Evolutionary conservation across 1,140 invertebrate species (phyloP), one percentile per base, ranked within the genome.

Genomic region (Helicoverpa armigera): DNA sequence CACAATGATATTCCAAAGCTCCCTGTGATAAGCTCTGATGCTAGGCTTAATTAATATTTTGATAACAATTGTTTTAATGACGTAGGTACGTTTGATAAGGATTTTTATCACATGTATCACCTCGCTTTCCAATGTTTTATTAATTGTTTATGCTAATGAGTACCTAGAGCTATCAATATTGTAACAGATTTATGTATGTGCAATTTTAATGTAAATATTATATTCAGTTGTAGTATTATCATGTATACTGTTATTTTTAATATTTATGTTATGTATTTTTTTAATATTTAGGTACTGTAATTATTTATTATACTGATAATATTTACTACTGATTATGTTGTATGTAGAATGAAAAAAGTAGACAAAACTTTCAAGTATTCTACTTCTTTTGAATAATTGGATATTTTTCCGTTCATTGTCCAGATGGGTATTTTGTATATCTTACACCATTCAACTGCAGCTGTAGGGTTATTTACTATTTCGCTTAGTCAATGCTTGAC

Each of bases 1-100:
- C 82, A 61, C 67, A 61, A 82, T 86, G 69, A 83, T 83, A 82
- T 87, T 87, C 85, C 83, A 88, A 88, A 88, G 86, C 81, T 83
- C 76, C 81, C 85, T 87, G 85, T 87, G 85, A 88, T 88, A 86
- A 83, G 72, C 50, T 79, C 79, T 51, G 73, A 31, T 80, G 31
- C 67, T 81, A 80, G 54, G 11, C 13, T 58, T 84, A 74, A 79
- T 81, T 82, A 79, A 72, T 43, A 43, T 48, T 35, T 77, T 51
- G 74, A 77, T 77, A 77, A 77, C 48, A 31, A 54, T 54, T 51
- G 18, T 50, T 51, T 29, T 63, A 76, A 65, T 65, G 61, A 67
- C 58, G 23, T 82, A 73, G 16, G 1, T 53, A 73, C 56, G 35
- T 48, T 61, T 56, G 51, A 56, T 81, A 65, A 70, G 14, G 11